Base-by-base conservation (phyloP, 2,888 invertebrate species). In the Cybosia mesomella region DNA sequence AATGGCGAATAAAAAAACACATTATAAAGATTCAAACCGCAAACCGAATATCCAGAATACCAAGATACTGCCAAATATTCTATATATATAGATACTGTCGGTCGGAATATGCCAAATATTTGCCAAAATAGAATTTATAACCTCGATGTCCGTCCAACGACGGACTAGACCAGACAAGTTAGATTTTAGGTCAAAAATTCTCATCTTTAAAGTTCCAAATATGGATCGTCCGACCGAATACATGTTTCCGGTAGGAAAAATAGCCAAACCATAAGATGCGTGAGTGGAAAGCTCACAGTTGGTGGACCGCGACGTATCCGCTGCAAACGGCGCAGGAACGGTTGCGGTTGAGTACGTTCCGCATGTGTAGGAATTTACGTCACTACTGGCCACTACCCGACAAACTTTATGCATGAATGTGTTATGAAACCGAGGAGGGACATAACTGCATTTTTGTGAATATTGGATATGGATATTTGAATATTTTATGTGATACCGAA, bases 61-160 rank as follows among this genome's bases (percentile, higher is more conserved):
- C 77, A 74, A 72, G 73, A 61, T 73, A 67, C 73, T 83, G 83
- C 83, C 83, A 83, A 83, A 82, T 83, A 80, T 80, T 82, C 68
- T n/a, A n/a, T n/a, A n/a, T n/a, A n/a, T n/a, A n/a, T n/a, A n/a
- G n/a, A n/a, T n/a, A n/a, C n/a, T 62, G 67, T 66, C 70, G 61
- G 67, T 66, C 66, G 74, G 67, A 72, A 75, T 71, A 76, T 74
- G 70, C 65, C 67, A 68, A 72, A 76, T 76, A 76, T 75, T 74
- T 79, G 70, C 70, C 63, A 74, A 79, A 81, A 79, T 81, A 79
- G 76, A 81, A 76, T 81, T 76, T 74, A 64, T 79, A 67, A 77
- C 80, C 78, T 79, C 72, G 76, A 76, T 74, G 70, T 67, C 67
- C 32, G 65, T 58, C 15, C 63, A 65, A 9, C 54, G 58, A 69